These are phyloP conservation scores for Ceratoteleas bidentatus DNA, from an alignment of 1,140 invertebrate genomes.

Conservation along the genomic window DNA sequence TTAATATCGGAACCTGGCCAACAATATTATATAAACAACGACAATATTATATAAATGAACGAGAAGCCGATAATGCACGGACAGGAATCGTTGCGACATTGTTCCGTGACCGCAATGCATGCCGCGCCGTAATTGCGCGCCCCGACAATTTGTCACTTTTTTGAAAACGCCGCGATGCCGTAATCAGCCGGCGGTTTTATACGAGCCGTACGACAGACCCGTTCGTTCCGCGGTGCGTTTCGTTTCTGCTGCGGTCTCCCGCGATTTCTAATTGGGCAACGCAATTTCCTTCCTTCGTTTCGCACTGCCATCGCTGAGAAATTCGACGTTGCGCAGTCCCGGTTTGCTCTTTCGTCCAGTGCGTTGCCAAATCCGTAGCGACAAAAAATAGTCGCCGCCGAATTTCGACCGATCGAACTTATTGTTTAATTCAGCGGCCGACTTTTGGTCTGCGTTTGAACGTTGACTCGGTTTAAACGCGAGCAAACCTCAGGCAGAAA, in stretches of 20 bases:
- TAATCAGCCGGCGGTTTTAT: slow-evolving; percentile 43
- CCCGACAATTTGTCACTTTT: slow-evolving; percentile 58
- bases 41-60: slow-evolving; percentile 6
- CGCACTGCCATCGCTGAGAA: slow-evolving; percentile 59
- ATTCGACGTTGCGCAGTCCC: slow-evolving; percentile 68
- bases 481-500: background rate
- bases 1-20: too few relatives aligned
- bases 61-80: slow-evolving; percentile 20
- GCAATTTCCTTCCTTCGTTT: slow-evolving; percentile 76
- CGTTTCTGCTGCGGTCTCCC: slow-evolving; percentile 68
- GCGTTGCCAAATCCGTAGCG: slow-evolving; percentile 47
- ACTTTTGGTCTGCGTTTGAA: background rate
- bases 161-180: slow-evolving; percentile 47
- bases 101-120: slow-evolving; percentile 36
- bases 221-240: slow-evolving; percentile 54
- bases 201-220: slow-evolving; percentile 32
- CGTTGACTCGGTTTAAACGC: slow-evolving; percentile 3
- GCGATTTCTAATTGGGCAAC: slow-evolving; percentile 75
- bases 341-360: slow-evolving; percentile 37
- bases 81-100: slow-evolving; percentile 37
- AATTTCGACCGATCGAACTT: slow-evolving; percentile 12
- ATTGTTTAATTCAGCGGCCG: slow-evolving; percentile 16
- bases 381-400: background rate
- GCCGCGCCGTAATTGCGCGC: slow-evolving; percentile 38
- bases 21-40: too few relatives aligned